phyloP scores from a whole-genome alignment of 2,113 vertebrate genomes.

The Tympanuchus pallidicinctus region DNA sequence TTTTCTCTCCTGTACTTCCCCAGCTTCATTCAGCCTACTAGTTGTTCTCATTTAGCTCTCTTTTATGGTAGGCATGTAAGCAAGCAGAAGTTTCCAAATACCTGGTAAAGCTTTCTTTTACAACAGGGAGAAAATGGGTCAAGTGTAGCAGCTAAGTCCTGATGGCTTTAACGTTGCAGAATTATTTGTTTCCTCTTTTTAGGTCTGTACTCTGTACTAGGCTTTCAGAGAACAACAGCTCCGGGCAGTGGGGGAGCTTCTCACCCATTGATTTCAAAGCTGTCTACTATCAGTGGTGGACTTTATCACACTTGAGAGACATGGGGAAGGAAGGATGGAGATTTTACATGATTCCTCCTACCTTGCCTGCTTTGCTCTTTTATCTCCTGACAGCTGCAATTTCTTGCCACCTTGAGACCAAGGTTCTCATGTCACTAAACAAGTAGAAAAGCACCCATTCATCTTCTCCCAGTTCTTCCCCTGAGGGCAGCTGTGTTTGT shows the following conservation, averaged over 20 bases:
- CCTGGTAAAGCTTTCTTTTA: background rate
- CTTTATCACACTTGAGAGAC: background rate
- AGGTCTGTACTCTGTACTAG: background rate
- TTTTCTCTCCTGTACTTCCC: background rate
- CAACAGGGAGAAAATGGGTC: background rate
- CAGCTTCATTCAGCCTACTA: background rate
- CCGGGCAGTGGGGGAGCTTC: background rate
- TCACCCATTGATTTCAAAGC: background rate
- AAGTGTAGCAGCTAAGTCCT: background rate
- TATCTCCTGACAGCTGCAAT: background rate
- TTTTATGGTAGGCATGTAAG: background rate
- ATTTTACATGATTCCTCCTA: background rate
- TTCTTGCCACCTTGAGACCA: background rate
- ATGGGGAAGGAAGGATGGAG: background rate
- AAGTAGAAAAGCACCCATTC: slow-evolving; percentile 15
- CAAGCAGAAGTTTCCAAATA: background rate
- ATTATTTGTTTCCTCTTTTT: background rate
- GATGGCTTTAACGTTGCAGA: background rate
- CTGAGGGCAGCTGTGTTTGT: background rate
- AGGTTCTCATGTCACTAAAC: background rate
- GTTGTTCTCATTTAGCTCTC: background rate
- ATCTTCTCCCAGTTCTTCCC: background rate
- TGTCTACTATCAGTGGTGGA: background rate
- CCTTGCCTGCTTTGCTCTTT: background rate
- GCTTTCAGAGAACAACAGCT: background rate